These are phyloP conservation scores for Oscheius sp. DNA, from an alignment of 1,140 invertebrate genomes.

Conservation along the genomic window DNA sequence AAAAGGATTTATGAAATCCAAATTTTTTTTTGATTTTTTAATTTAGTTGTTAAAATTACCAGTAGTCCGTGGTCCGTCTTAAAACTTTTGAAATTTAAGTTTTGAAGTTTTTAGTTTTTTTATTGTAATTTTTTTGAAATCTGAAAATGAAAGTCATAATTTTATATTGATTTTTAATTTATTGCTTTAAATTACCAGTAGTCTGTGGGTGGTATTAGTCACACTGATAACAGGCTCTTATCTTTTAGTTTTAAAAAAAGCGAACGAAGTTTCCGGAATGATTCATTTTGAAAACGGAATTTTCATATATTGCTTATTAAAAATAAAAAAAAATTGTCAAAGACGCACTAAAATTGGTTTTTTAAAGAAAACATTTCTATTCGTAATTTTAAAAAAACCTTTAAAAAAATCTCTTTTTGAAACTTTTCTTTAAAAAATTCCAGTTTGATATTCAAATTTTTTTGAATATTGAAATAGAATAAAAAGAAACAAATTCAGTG, in stretches of 20 bases:
- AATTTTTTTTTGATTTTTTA: background rate
- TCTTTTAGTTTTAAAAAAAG: background rate
- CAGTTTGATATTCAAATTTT: too few species aligned
- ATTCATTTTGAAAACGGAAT: background rate
- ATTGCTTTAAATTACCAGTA: background rate
- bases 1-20: background rate
- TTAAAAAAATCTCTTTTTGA: background rate
- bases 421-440: background rate
- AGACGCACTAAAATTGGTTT: too few species aligned
- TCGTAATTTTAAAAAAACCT: background rate
- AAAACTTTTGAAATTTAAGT: background rate
- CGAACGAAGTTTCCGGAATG: background rate
- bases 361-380: too few species aligned
- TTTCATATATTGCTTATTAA: background rate
- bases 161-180: background rate
- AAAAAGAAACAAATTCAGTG: background rate
- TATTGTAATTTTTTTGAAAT: background rate
- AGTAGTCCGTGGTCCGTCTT: background rate
- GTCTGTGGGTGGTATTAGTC: background rate
- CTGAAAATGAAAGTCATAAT: background rate
- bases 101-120: background rate
- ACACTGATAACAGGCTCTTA: background rate
- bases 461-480: background rate
- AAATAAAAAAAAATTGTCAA: background rate
- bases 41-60: background rate